Evolutionary conservation across 2,888 invertebrate genomes (phyloP), one percentile per base, ranked within the genome.

Genomic region (Lasioglossum zephyrum): DNA sequence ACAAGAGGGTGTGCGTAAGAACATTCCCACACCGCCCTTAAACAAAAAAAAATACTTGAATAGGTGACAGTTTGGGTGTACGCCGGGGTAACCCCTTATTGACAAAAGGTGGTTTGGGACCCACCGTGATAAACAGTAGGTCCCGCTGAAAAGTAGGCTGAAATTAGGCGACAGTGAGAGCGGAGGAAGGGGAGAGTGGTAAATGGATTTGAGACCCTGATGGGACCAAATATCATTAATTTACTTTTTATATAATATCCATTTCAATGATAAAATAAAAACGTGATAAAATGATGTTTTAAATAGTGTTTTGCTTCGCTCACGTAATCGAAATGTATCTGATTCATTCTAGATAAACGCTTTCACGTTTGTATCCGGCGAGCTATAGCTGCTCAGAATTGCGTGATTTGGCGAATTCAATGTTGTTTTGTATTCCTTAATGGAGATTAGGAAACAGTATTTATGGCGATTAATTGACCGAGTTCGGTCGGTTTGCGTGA

Each of bases 401-500:
- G 74, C 81, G 26, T 49, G 47, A 26, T n/a, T 41, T 4, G 4
- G 49, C 2, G 75, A 53, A 72, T 75, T 72, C 81, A 53, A 81
- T 81, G 72, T 76, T 63, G 70, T 72, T 83, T 76, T 81, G 57
- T 74, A 31, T 66, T 57, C 53, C 69, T 44, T 80, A 81, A 76
- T 83, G 81, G 75, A 72, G 75, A 81, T 81, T 74, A 57, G 63
- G 4, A 57, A 22, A 44, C n/a, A 53, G 39, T 66, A 81, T 81
- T 81, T 69, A 44, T 53, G 73, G 39, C 31, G 57, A 82, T 82
- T 82, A 75, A 82, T 82, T 75, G 70, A 72, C 18, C 60, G 60
- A 72, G 82, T 73, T 53, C 53, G 36, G 49, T 60, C 63, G 81
- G 69, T 81, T 60, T 31, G 79, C 82, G 79, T 80, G 82, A 69